Evolutionary conservation across 1,140 invertebrate species (phyloP), one percentile per base, ranked within the genome.

Genomic region (Heliconius eleuchia): DNA sequence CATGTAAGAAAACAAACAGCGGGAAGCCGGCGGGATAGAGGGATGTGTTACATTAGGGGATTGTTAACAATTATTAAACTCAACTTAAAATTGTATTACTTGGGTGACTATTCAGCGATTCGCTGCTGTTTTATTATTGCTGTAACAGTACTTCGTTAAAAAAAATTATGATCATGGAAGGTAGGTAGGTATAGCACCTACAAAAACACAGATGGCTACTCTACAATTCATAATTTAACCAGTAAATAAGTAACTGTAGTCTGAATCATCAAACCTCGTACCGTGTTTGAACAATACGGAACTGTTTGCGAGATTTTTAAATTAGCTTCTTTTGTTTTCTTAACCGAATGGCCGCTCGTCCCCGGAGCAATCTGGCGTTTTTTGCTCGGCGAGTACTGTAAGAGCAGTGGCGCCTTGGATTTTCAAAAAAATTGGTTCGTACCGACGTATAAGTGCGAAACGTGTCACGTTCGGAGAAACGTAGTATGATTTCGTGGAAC

Each of bases 341-440:
- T 88, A 89, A 86, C 80, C 80, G 81, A 71, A 83, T 90, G 86
- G 87, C 86, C 84, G 84, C 78, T 85, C 78, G 85, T 81, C 79
- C 87, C 82, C 87, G 84, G 80, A 83, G 86, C 83, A 86, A 88
- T 87, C 83, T 87, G 27, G 73, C 73, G 79, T 91, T 91, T 93
- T 92, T 88, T 89, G 82, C 78, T 73, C 73, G 83, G 74, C 79
- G 71, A 70, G 80, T 81, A 74, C 80, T 76, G 87, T 93, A 92
- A 93, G 89, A 91, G 91, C 89, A 81, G 86, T 89, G 92, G 92
- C 92, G 92, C 92, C 91, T 90, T 73, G 39, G 50, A 39, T 82
- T 39, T 57, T 19, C 77, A 88, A 91, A 92, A 93, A 91, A 88
- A 92, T 82, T 50, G 73, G 80, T 74, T 55, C 81, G 46, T 80